Percentiles rank a stretch among this genome's conserved stretches.
phyloP scores from a whole-genome alignment of 2,888 invertebrate species.

The Lottia scabra region DNA sequence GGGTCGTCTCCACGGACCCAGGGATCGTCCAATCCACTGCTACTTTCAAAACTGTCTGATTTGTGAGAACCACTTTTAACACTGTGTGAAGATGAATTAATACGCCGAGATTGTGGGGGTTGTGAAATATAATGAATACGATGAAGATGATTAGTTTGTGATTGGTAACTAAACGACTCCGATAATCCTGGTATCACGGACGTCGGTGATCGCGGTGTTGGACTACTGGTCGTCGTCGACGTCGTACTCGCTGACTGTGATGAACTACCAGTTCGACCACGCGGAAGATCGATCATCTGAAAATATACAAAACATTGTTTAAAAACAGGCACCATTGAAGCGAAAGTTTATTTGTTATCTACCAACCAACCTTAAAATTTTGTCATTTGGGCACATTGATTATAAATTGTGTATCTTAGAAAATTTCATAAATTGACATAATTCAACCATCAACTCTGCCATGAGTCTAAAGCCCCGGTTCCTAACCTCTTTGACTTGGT shows the following conservation, averaged over 20 bases:
- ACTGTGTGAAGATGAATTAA: slow-evolving; percentile 49
- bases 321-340: no score
- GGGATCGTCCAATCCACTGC: slow-evolving; percentile 53
- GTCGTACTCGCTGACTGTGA: slow-evolving; percentile 67
- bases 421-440: no score
- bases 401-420: no score
- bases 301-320: slow-evolving; percentile 43
- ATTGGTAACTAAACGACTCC: slow-evolving; percentile 55
- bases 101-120: slow-evolving; percentile 37
- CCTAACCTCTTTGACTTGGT: no score
- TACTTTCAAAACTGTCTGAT: slow-evolving; percentile 48
- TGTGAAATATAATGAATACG: slow-evolving; percentile 76
- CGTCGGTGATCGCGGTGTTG: slow-evolving; percentile 58
- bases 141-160: slow-evolving; percentile 70
- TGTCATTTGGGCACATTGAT: no score
- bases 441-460: no score
- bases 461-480: no score
- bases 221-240: slow-evolving; percentile 65
- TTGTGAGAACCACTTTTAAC: slow-evolving; percentile 48
- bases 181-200: slow-evolving; percentile 45
- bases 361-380: no score
- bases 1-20: slow-evolving; percentile 59
- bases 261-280: slow-evolving; percentile 76
- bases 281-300: slow-evolving; percentile 88
- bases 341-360: no score